Conservation (phyloP, 2,888 invertebrate genomes). For the Caenorhabditis sp. region DNA sequence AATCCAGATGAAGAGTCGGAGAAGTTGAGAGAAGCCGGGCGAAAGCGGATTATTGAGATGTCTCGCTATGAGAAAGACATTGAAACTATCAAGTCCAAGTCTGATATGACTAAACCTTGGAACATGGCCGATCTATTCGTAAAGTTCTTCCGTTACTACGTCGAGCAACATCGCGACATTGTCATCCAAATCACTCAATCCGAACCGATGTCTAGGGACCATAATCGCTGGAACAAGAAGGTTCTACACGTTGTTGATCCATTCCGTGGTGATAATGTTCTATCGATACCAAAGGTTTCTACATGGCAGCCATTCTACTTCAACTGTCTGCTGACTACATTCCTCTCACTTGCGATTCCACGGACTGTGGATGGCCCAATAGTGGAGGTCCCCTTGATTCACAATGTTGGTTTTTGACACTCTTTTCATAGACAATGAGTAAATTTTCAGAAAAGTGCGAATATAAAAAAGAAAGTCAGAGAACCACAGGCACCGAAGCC, state of each 20-base stretch:
- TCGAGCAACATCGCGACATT: constrained; percentile 29
- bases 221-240: constrained; percentile 63
- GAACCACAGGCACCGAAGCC: constrained; percentile 12
- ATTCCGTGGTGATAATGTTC: constrained; percentile 65
- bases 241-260: constrained; percentile 67
- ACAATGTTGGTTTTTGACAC: constrained; percentile 30
- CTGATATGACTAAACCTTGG: constrained; percentile 43
- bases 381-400: constrained; percentile 30
- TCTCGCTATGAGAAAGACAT: constrained; percentile 39
- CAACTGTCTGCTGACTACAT: constrained; percentile 69
- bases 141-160: constrained; percentile 60
- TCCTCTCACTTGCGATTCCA: constrained; percentile 59
- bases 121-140: constrained; percentile 49
- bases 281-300: constrained; percentile 62
- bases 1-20: not conserved
- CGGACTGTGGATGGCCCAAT: constrained; percentile 48
- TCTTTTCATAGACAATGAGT: no score
- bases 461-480: not conserved
- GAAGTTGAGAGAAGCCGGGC: constrained; percentile 40
- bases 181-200: constrained; percentile 64
- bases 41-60: constrained; percentile 36
- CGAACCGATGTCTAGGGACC: constrained; percentile 30
- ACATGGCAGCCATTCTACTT: constrained; percentile 67
- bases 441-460: constrained; percentile 7
- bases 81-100: constrained; percentile 26